Evolutionary conservation across 2,888 invertebrate species (phyloP), one percentile per base, ranked within the genome.

Genomic region (Drosophila colorata): DNA sequence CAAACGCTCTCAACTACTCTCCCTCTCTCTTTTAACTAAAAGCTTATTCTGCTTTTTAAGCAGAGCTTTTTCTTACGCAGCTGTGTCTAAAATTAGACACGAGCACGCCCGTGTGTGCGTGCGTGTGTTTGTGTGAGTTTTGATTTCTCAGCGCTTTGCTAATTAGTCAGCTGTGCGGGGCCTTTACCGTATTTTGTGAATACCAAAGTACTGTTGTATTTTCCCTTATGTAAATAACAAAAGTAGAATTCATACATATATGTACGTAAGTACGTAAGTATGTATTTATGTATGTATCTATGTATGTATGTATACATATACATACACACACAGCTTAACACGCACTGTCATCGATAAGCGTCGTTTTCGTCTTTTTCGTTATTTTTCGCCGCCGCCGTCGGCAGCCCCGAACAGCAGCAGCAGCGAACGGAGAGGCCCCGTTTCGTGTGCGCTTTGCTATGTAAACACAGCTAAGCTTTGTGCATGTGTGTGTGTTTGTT

Each of bases 401-500:
- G 46, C 48, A 48, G 31, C 20, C 52, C 63, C 80, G 80, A 80
- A 55, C 65, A 38, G 41, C 66, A 55, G 47, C 51, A 68, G 60
- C 51, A 49, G 64, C 70, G 64, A 80, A 70, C 74, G 68, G 53
- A 28, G 51, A 80, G 82, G 82, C 82, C 82, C 82, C 82, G 82
- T 73, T 88, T 86, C 87, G 74, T 76, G 64, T 55, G 66, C 69
- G 77, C 80, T 86, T 79, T 88, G 84, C 80, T 88, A 79, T 82
- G 74, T 88, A 86, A 88, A 76, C 88, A 78, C 35, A 58, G 59
- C 80, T 70, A 79, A 83, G 52, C 77, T 70, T 76, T 73, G 51
- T 67, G 44, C 58, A 38, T 40, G 55, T 69, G 46, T 55, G 43
- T 52, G 14, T 37, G 33, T 31, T 31, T 43, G 56, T 11, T 31